These are phyloP conservation scores for Oxyscelio sp. DNA, from an alignment of 2,888 invertebrate species.

Conservation along the genomic window DNA sequence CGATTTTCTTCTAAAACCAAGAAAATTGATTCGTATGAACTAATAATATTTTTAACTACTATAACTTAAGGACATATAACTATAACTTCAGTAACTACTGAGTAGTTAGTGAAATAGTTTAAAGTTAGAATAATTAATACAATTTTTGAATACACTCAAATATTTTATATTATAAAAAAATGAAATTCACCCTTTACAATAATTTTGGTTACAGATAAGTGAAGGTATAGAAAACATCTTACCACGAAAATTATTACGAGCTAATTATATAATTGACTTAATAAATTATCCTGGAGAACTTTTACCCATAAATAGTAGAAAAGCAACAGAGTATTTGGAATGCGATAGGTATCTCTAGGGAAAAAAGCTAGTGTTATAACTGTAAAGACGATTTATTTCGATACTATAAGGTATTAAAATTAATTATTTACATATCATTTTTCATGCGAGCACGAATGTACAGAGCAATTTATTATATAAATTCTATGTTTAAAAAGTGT, in stretches of 20 bases:
- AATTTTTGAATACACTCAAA: too few relatives aligned
- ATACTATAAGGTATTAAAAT: constrained; percentile 30
- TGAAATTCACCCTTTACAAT: too few relatives aligned
- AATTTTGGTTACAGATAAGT: constrained; percentile 29
- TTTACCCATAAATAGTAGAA: constrained; percentile 85
- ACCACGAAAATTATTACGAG: constrained; percentile 90
- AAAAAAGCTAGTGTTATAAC: background rate
- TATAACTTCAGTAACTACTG: too few relatives aligned
- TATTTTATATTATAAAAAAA: too few relatives aligned
- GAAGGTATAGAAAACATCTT: background rate
- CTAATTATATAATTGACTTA: constrained; percentile 91
- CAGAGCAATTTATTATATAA: too few relatives aligned
- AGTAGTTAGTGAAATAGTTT: too few relatives aligned
- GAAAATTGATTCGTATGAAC: too few relatives aligned
- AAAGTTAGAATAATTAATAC: too few relatives aligned
- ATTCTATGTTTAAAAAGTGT: too few relatives aligned
- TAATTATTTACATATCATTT: constrained; percentile 43
- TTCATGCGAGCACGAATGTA: constrained; percentile 1
- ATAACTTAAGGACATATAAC: too few relatives aligned
- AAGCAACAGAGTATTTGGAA: constrained; percentile 61
- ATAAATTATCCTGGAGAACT: constrained; percentile 89
- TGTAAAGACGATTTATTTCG: background rate
- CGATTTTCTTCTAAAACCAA: too few relatives aligned
- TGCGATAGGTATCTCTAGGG: background rate
- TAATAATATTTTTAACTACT: too few relatives aligned